phyloP scores from a whole-genome alignment of 2,113 vertebrate species.

The Dasypus novemcinctus region DNA sequence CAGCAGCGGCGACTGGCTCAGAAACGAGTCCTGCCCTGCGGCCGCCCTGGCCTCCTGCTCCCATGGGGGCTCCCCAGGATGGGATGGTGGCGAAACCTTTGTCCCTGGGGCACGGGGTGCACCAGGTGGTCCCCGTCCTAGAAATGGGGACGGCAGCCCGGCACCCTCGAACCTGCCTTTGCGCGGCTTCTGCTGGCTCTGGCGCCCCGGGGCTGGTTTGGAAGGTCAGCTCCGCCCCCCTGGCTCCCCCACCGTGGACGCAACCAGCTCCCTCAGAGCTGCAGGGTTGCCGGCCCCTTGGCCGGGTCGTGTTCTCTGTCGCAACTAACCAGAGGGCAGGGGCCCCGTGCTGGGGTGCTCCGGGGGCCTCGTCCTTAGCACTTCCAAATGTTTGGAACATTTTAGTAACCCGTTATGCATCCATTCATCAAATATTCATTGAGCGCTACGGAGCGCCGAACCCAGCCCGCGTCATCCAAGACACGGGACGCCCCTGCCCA shows the following conservation, averaged over 20 bases:
- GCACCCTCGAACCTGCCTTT: not conserved
- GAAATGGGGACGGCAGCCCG: not conserved
- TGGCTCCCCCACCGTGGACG: no score
- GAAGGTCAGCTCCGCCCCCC: not conserved
- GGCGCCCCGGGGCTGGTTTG: accelerated
- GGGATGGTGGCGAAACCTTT: not conserved
- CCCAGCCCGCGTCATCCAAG: not conserved
- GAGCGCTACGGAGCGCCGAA: not conserved
- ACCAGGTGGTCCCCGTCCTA: not conserved
- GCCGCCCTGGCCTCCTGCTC: not conserved
- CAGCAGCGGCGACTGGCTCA: not conserved
- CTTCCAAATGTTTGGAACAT: not conserved
- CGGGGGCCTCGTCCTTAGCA: not conserved
- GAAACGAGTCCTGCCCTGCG: not conserved
- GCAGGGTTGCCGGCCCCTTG: not conserved
- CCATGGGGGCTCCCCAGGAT: accelerated
- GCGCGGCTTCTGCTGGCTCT: not conserved
- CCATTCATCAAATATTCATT: not conserved
- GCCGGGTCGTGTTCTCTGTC: not conserved
- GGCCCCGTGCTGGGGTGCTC: not conserved
- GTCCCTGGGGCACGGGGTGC: not conserved
- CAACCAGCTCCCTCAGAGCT: not conserved
- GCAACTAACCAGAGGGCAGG: not conserved
- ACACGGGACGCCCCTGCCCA: not conserved
- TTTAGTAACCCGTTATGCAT: not conserved